phyloP scores from a whole-genome alignment of 2,797 vertebrate species.

The Tenualosa ilisha region DNA sequence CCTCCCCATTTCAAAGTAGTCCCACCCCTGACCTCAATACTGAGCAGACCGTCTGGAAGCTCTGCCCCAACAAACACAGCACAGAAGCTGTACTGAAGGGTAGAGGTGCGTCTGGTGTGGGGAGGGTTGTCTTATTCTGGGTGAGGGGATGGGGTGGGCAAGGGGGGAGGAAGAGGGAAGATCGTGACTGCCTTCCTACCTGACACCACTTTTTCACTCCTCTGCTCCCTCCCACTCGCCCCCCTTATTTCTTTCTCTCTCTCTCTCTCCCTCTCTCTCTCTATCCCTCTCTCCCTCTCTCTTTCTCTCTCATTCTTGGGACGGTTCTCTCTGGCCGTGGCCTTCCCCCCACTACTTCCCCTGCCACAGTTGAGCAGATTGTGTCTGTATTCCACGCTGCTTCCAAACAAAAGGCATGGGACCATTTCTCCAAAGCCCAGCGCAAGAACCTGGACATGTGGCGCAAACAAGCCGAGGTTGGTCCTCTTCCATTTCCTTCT shows the following conservation, averaged over 20 bases:
- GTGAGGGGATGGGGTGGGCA: conserved; percentile 40
- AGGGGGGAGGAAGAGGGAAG: conserved; percentile 47
- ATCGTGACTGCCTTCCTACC: conserved; percentile 74
- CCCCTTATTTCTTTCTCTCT: conserved; percentile 63
- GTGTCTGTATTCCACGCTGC: conserved; percentile 98
- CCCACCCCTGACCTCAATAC: not conserved
- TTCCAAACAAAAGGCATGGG: conserved; percentile 99
- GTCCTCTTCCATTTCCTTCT: conserved; percentile 63
- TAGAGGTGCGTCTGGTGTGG: not conserved
- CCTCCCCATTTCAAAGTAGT: not conserved
- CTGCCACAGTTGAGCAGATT: conserved; percentile 97
- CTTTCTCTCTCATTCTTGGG: conserved; percentile 66
- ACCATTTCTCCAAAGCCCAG: conserved; percentile 99
- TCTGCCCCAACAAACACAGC: conserved; percentile 3
- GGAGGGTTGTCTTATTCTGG: not conserved
- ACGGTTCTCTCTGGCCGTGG: conserved; percentile 57
- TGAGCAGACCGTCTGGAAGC: not conserved
- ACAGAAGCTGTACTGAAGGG: not conserved
- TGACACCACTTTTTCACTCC: conserved; percentile 89
- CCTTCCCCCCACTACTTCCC: conserved; percentile 56
- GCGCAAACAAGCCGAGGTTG: conserved; percentile 98
- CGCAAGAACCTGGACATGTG: conserved; percentile 99
- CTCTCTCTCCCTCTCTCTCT: conserved; percentile 54
- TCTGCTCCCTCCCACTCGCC: conserved; percentile 84
- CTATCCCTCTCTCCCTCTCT: conserved; percentile 59